Evolutionary conservation across 2,113 vertebrate species (phyloP), one percentile per base, ranked within the genome.

Genomic region (Petroica traversi): DNA sequence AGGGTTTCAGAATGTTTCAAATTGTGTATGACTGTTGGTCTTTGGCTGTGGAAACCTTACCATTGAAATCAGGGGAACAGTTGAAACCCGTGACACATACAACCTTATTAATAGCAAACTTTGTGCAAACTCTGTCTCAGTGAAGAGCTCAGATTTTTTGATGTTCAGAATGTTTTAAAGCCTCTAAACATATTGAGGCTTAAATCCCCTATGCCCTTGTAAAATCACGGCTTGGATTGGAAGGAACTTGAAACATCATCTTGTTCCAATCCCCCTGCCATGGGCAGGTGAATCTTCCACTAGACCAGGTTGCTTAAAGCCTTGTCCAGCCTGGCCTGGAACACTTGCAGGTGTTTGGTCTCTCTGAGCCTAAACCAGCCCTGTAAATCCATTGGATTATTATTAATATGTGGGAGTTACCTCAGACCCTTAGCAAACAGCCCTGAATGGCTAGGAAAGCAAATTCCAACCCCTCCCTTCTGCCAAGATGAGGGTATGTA

Each of bases 401-500:
- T 51, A 67, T 59, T 57, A 79, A n/a, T 76, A 48, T 1, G 33
- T 2, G 4, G 75, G 85, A 92, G 54, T 77, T 80, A 23, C 49
- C 28, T 80, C 72, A 52, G 55, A 51, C 77, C n/a, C 31, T 31
- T 86, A 86, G 76, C 79, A 92, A 92, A 74, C 86, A 51, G 55
- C 36, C 33, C n/a, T 51, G 34, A 88, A 55, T 67, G 68, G 61
- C 28, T 73, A 85, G 68, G 67, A 76, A 92, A 92, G 62, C 72
- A 88, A 90, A 96, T 94, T 95, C 75, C 93, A 77, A 1, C 71
- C 43, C 66, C 89, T 91, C 85, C 88, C 83, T 91, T 80, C 75
- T 84, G 71, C 89, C 63, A 88, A 58, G 54, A 69, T 62, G 41
- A 74, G 63, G n/a, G 22, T 64, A 33, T 51, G 10, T 85, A 88